Percentiles rank a stretch among this genome's conserved stretches.
Conservation (phyloP, 2,888 invertebrate genomes). For the Noctua fimbriata region DNA sequence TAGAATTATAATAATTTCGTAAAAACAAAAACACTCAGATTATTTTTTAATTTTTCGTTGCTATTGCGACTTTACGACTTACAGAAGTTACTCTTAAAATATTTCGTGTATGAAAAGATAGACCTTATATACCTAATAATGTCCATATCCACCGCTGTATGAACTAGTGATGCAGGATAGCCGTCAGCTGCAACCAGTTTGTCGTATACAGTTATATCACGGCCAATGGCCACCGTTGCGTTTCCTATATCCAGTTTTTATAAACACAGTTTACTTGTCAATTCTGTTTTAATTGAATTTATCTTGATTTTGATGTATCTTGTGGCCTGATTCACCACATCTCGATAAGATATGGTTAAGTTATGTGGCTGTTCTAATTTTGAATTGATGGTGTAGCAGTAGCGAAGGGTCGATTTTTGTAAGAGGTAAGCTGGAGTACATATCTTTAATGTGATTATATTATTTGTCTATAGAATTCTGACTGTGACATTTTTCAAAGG, state of each 20-base stretch:
- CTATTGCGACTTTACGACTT: too few relatives aligned
- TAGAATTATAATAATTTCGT: too few relatives aligned
- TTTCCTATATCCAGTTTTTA: constrained; percentile 51
- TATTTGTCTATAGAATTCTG: too few relatives aligned
- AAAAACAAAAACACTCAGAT: too few relatives aligned
- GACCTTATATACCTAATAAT: background rate
- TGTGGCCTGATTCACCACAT: background rate
- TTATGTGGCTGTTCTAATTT: background rate
- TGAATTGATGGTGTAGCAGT: background rate
- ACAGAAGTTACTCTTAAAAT: too few relatives aligned
- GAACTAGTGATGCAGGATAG: constrained; percentile 30
- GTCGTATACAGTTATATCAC: constrained; percentile 71
- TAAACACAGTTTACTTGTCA: constrained; percentile 23
- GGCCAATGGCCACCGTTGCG: constrained; percentile 55
- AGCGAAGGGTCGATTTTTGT: too few relatives aligned
- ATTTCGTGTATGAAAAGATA: too few relatives aligned
- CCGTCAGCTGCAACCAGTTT: constrained; percentile 70
- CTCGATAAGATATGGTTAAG: background rate
- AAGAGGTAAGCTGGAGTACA: too few relatives aligned
- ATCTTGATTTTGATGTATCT: constrained; percentile 17
- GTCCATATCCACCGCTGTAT: background rate
- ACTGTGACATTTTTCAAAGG: too few relatives aligned
- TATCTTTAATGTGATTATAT: too few relatives aligned
- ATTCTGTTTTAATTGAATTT: constrained; percentile 39
- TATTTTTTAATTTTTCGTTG: too few relatives aligned